Percentiles rank a stretch among this genome's conserved stretches.
phyloP scores from a whole-genome alignment of 2,888 invertebrate genomes.

The Lottia scabra region DNA sequence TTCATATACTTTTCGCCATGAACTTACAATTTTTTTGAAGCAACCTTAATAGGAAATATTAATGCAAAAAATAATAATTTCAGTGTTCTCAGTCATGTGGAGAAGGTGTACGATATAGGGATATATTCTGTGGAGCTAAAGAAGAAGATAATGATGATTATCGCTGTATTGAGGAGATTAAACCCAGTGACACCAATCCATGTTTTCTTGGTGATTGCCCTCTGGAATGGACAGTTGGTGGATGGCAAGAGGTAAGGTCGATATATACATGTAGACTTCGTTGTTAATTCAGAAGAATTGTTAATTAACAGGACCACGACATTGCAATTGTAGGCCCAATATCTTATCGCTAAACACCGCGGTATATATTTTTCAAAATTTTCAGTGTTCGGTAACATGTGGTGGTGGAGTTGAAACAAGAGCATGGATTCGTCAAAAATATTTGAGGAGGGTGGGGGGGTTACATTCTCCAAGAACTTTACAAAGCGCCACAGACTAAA shows the following conservation, averaged over 20 bases:
- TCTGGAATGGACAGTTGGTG: slow-evolving; percentile 15
- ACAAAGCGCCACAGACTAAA: too few species aligned
- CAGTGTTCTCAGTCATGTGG: slow-evolving; percentile 56
- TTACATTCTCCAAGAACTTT: too few species aligned
- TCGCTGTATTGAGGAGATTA: slow-evolving; percentile 26
- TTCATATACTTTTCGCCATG: too few species aligned
- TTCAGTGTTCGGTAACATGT: slow-evolving; percentile 34
- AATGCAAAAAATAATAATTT: neutral
- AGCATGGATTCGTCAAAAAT: too few species aligned
- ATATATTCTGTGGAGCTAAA: slow-evolving; percentile 46
- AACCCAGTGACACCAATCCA: slow-evolving; percentile 23
- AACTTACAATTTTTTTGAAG: too few species aligned
- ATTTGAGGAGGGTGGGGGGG: too few species aligned
- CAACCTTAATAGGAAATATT: too few species aligned
- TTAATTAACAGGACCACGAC: too few species aligned
- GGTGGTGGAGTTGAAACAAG: slow-evolving; percentile 26
- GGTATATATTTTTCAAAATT: too few species aligned
- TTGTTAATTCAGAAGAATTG: too few species aligned
- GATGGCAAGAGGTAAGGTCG: slow-evolving; percentile 13
- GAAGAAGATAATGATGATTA: slow-evolving; percentile 32
- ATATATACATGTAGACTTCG: neutral
- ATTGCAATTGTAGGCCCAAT: too few species aligned
- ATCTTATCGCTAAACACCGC: too few species aligned
- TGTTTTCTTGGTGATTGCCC: slow-evolving; percentile 37
- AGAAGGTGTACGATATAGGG: slow-evolving; percentile 43